These are phyloP conservation scores for Rhabdomys pumilio DNA, from an alignment of 2,797 vertebrate species.

Conservation along the genomic window DNA sequence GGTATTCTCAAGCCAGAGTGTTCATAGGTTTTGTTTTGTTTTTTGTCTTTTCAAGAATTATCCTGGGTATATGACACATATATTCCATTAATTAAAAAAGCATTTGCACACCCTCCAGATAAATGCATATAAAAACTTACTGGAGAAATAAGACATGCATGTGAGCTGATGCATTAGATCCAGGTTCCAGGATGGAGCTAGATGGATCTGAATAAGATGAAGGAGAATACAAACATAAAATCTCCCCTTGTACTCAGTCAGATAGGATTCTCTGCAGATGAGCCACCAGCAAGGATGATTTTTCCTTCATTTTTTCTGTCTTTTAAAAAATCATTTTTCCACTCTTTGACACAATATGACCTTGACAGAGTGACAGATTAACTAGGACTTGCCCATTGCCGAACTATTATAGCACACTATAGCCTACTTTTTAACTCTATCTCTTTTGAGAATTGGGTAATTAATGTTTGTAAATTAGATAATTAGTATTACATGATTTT, in stretches of 20 bases:
- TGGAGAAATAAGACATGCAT: neutral
- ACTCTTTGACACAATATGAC: constrained; percentile 69
- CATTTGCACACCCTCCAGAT: neutral
- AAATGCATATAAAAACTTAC: neutral
- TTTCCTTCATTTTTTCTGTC: neutral
- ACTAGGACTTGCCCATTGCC: constrained; percentile 53
- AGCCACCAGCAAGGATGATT: neutral
- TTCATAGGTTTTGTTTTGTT: too few species aligned
- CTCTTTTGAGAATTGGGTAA: constrained; percentile 83
- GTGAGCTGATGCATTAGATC: neutral
- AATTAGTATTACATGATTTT: constrained; percentile 80
- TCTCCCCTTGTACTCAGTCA: neutral
- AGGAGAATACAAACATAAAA: neutral
- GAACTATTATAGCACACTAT: constrained; percentile 41
- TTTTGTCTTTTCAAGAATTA: neutral
- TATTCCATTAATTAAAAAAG: neutral
- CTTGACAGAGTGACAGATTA: constrained; percentile 63
- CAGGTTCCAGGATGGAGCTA: neutral
- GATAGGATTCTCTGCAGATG: neutral
- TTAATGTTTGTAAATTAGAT: constrained; percentile 83
- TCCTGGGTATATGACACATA: neutral
- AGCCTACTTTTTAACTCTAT: constrained; percentile 78
- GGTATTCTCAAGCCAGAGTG: neutral
- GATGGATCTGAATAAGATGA: neutral
- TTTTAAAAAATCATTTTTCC: neutral